Evolutionary conservation across 2,113 vertebrate species (phyloP).

Genomic region (Siniperca chuatsi): DNA sequence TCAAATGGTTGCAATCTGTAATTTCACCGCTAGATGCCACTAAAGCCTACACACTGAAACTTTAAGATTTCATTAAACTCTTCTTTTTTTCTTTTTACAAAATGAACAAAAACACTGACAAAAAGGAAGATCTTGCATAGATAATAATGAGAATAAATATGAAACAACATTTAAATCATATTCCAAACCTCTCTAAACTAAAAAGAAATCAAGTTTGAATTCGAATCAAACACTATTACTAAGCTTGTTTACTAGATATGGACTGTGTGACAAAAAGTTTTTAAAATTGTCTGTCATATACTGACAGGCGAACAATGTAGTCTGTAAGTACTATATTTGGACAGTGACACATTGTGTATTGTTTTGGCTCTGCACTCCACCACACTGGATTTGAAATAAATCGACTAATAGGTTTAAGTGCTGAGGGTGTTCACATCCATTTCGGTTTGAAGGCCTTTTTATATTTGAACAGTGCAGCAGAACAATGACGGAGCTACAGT

Average conservation of each 20-base stretch:
- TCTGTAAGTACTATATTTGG: background rate
- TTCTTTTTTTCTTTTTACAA: background rate
- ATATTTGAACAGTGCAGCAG: background rate
- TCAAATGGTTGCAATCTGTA: too few relatives aligned
- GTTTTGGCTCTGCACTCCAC: background rate
- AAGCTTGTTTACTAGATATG: too few relatives aligned
- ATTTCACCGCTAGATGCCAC: too few relatives aligned
- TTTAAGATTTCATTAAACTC: background rate
- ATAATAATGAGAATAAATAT: conserved; percentile 35
- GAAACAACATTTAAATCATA: conserved; percentile 46
- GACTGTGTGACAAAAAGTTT: too few relatives aligned
- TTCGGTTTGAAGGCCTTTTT: background rate
- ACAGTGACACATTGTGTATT: background rate
- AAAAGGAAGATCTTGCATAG: background rate
- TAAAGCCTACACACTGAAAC: too few relatives aligned
- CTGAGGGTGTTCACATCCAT: background rate
- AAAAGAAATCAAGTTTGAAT: too few relatives aligned
- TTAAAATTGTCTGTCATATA: background rate
- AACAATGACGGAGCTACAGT: background rate
- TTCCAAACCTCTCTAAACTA: background rate
- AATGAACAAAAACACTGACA: conserved; percentile 26
- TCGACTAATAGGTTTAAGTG: background rate
- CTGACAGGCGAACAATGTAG: background rate
- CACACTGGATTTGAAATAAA: background rate
- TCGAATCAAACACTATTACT: too few relatives aligned